phyloP scores from a whole-genome alignment of 2,113 vertebrate species.

The Lucifuga dentata region DNA sequence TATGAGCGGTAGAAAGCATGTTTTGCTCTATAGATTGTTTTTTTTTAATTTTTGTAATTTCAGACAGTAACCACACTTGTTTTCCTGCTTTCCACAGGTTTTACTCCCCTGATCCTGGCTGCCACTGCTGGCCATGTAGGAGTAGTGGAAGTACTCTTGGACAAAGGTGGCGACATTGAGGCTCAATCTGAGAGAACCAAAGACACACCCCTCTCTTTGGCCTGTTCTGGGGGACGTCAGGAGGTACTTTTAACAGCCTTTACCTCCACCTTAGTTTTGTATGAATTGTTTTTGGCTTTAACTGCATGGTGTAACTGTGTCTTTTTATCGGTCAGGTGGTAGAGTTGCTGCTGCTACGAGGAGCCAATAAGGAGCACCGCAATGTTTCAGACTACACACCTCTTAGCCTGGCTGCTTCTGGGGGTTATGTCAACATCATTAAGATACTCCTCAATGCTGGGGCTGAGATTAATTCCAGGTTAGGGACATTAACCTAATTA shows the following conservation, averaged over 20 bases:
- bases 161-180: slow-evolving; percentile 98
- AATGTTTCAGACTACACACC: slow-evolving; percentile 99
- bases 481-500: slow-evolving; percentile 11
- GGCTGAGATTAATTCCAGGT: slow-evolving; percentile 99
- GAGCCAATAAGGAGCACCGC: slow-evolving; percentile 98
- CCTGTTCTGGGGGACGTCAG: slow-evolving; percentile 96
- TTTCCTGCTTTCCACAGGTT: slow-evolving; percentile 81
- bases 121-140: slow-evolving; percentile 98
- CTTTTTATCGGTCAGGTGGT: slow-evolving; percentile 88
- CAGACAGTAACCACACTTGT: not conserved
- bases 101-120: slow-evolving; percentile 96
- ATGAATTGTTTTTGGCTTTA: not conserved
- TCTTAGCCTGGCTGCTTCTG: slow-evolving; percentile 96
- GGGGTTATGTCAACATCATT: slow-evolving; percentile 99
- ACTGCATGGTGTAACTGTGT: slow-evolving; percentile 29
- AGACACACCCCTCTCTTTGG: slow-evolving; percentile 96
- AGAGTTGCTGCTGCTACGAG: slow-evolving; percentile 94
- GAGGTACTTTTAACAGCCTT: slow-evolving; percentile 84
- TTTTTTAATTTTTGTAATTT: not conserved
- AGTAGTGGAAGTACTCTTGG: slow-evolving; percentile 96
- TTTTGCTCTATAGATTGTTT: not conserved
- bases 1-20: not conserved
- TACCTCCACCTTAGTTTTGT: not conserved
- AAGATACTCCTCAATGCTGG: slow-evolving; percentile 98
- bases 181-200: slow-evolving; percentile 99